A percentile compares a stretch with the other conserved stretches of the same genome.
phyloP scores from a whole-genome alignment of 2,888 invertebrate species.

The Nomada ruficornis region DNA sequence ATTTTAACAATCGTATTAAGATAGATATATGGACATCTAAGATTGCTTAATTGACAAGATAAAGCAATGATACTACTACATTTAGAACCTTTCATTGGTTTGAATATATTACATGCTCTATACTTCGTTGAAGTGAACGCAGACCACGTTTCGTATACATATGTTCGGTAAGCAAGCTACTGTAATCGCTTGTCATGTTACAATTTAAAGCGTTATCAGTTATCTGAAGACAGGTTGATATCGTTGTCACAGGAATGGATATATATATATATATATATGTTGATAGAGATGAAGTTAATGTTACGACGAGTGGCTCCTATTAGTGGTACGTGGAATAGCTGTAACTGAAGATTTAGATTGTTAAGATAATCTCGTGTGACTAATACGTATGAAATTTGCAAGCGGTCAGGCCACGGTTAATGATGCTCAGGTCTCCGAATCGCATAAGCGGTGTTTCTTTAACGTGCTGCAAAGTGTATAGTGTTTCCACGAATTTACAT shows the following conservation, averaged over 20 bases:
- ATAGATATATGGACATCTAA: too few relatives aligned
- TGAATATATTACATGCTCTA: too few relatives aligned
- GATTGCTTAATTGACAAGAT: too few relatives aligned
- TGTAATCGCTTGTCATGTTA: conserved; percentile 6
- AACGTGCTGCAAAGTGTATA: not conserved
- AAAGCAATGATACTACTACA: too few relatives aligned
- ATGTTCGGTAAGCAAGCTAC: conserved; percentile 12
- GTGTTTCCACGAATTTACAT: too few relatives aligned
- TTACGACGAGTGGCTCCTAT: not conserved
- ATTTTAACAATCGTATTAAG: too few relatives aligned
- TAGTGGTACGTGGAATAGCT: not conserved
- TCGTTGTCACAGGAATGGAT: not conserved
- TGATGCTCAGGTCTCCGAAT: not conserved
- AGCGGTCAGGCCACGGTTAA: not conserved
- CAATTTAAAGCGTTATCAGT: conserved; percentile 25
- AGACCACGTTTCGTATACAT: too few relatives aligned
- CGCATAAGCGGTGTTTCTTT: not conserved
- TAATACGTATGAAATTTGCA: conserved; percentile 8
- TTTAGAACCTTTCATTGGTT: too few relatives aligned
- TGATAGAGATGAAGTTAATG: not conserved
- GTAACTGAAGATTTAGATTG: not conserved
- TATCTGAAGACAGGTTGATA: conserved; percentile 8
- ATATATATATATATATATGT: not conserved
- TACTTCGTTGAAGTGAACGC: not conserved
- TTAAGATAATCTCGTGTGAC: conserved; percentile 14